Percentiles rank a stretch among this genome's conserved stretches.
phyloP scores from a whole-genome alignment of 2,797 vertebrate genomes.

The Liasis olivaceus region DNA sequence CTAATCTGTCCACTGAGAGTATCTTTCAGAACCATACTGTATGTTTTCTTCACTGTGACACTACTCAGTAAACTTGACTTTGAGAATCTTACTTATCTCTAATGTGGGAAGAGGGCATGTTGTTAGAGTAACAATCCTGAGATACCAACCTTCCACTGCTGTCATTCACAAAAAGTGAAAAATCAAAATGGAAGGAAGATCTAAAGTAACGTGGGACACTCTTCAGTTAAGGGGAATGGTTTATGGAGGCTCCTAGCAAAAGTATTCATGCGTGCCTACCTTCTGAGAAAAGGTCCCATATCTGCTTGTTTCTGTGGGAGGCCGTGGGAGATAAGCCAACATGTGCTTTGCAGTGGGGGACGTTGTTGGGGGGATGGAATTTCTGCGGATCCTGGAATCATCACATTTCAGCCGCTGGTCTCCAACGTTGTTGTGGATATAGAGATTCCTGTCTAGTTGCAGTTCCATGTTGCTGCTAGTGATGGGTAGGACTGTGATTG shows the following conservation, averaged over 20 bases:
- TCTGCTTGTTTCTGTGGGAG: conserved; percentile 53
- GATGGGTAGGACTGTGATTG: conserved; percentile 44
- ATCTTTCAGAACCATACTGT: neutral
- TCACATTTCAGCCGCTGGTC: conserved; percentile 39
- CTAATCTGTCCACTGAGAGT: neutral
- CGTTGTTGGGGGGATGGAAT: conserved; percentile 73
- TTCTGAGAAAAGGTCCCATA: conserved; percentile 70
- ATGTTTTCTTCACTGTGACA: neutral
- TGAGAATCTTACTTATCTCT: too few relatives aligned
- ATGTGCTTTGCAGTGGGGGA: conserved; percentile 75
- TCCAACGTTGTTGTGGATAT: conserved; percentile 13
- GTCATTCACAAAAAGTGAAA: neutral
- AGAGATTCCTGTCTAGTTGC: conserved; percentile 47
- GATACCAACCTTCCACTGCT: neutral
- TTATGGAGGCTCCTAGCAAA: neutral
- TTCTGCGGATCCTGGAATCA: conserved; percentile 67
- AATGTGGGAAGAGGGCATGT: neutral
- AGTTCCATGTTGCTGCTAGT: conserved; percentile 62
- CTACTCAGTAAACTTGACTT: neutral
- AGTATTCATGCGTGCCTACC: conserved; percentile 49
- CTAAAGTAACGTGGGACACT: neutral
- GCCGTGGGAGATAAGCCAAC: conserved; percentile 76
- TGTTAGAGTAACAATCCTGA: neutral
- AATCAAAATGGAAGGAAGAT: neutral
- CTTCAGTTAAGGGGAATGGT: neutral